phyloP scores from a whole-genome alignment of 2,888 invertebrate genomes.

The Chrysina gloriosa region DNA sequence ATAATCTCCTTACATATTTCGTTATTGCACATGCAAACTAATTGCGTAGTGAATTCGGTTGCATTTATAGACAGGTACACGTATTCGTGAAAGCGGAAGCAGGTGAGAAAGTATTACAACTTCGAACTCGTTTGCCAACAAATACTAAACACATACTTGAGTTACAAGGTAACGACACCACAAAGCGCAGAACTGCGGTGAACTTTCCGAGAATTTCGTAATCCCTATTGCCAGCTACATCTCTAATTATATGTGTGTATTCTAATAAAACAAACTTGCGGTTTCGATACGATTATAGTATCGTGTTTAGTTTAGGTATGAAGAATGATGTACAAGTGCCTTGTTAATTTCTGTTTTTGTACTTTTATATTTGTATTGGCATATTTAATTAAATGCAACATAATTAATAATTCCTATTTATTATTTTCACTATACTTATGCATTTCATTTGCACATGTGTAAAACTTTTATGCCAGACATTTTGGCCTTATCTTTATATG shows the following conservation, averaged over 20 bases:
- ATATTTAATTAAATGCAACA: too few relatives aligned
- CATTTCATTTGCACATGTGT: too few relatives aligned
- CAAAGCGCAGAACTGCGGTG: neutral
- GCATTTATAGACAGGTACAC: neutral
- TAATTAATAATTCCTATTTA: too few relatives aligned
- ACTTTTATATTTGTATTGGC: too few relatives aligned
- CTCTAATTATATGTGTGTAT: neutral
- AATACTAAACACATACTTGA: neutral
- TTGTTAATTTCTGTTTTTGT: too few relatives aligned
- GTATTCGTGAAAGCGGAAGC: neutral
- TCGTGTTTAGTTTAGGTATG: neutral
- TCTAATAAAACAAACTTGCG: conserved; percentile 12
- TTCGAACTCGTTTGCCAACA: neutral
- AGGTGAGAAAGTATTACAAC: neutral
- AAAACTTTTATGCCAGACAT: too few relatives aligned
- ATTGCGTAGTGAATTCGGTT: neutral
- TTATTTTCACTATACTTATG: too few relatives aligned
- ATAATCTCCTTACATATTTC: too few relatives aligned
- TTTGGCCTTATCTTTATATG: too few relatives aligned
- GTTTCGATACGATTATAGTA: neutral
- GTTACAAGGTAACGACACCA: neutral
- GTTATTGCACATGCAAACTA: too few relatives aligned
- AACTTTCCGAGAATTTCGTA: conserved; percentile 14
- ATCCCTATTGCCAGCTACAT: neutral
- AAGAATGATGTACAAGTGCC: too few relatives aligned